Percentiles rank a stretch among this genome's conserved stretches.
phyloP scores from a whole-genome alignment of 1,140 invertebrate species.

The Patella vulgata region DNA sequence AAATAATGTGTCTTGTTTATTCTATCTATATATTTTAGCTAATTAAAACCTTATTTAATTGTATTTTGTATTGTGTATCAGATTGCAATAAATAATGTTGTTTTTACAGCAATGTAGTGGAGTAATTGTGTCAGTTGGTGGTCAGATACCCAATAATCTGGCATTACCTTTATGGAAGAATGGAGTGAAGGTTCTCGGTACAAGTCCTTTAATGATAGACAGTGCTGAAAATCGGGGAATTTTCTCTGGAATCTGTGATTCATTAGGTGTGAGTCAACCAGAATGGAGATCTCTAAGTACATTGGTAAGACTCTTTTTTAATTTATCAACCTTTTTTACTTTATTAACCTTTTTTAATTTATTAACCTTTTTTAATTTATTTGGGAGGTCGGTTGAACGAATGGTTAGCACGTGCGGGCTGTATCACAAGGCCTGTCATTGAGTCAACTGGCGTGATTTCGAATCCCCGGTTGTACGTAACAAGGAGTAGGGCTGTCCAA shows the following conservation, averaged over 20 bases:
- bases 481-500: too few species aligned
- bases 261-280: slow-evolving; percentile 44
- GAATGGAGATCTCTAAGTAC: slow-evolving; percentile 45
- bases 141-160: slow-evolving; percentile 56
- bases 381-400: too few species aligned
- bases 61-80: too few species aligned
- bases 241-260: slow-evolving; percentile 54
- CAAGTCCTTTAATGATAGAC: slow-evolving; percentile 48
- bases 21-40: too few species aligned
- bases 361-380: background rate
- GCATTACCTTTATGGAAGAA: slow-evolving; percentile 47
- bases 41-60: too few species aligned
- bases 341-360: background rate
- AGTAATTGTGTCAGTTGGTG: slow-evolving; percentile 50
- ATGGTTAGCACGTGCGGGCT: too few species aligned
- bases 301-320: slow-evolving; percentile 27
- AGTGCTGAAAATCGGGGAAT: slow-evolving; percentile 46
- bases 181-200: slow-evolving; percentile 46
- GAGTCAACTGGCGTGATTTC: too few species aligned
- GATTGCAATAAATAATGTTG: too few species aligned
- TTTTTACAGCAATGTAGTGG: slow-evolving; percentile 35
- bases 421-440: too few species aligned
- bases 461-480: too few species aligned
- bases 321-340: background rate
- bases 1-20: too few species aligned